Evolutionary conservation across 2,113 vertebrate species (phyloP).

Genomic region (Terrapene triunguis): DNA sequence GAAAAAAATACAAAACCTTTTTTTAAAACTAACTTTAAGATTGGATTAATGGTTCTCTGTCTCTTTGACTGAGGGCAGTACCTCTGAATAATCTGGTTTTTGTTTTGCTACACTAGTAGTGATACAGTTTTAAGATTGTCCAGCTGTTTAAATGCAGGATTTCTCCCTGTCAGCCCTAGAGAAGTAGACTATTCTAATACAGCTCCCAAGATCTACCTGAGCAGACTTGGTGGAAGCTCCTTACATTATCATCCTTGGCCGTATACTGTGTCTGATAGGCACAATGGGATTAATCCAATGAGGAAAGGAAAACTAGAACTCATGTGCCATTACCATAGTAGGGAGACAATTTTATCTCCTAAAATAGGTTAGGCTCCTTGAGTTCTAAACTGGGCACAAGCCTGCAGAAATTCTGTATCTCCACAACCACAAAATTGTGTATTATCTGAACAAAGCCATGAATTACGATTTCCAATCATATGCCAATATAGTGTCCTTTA

Average conservation of each 20-base stretch:
- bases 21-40: neutral
- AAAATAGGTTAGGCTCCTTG: rapidly evolving
- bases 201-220: neutral
- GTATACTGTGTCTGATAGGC: neutral
- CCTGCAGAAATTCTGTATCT: neutral
- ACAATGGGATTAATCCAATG: neutral
- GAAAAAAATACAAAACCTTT: neutral
- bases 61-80: neutral
- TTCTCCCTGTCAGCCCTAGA: neutral
- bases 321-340: neutral
- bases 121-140: rapidly evolving
- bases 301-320: neutral
- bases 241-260: neutral
- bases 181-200: neutral
- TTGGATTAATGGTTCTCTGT: neutral
- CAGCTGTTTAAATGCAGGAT: neutral
- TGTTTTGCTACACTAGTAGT: rapidly evolving
- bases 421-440: rapidly evolving
- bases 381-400: rapidly evolving
- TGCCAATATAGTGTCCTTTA: constrained; percentile 15
- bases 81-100: neutral
- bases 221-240: neutral
- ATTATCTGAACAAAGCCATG: constrained; percentile 15
- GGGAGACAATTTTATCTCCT: neutral
- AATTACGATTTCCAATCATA: neutral